These are phyloP conservation scores for Laticauda laticaudata DNA, from an alignment of 2,113 vertebrate genomes.

Conservation along the genomic window DNA sequence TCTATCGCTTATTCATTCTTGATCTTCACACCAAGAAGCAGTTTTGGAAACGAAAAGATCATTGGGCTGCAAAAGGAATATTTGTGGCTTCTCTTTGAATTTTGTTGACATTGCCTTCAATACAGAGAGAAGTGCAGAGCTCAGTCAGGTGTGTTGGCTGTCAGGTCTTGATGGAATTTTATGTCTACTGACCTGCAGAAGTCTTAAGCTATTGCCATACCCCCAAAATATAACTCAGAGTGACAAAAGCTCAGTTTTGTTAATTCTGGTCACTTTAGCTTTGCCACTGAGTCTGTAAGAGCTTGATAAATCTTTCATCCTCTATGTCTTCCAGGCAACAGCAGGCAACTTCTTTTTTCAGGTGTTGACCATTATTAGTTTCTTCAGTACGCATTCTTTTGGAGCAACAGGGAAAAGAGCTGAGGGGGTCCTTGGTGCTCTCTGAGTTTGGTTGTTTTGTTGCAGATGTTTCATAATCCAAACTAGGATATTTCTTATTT, in stretches of 20 bases:
- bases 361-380: background rate
- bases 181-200: constrained; percentile 47
- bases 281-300: constrained; percentile 8
- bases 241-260: constrained; percentile 32
- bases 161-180: constrained; percentile 28
- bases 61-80: background rate
- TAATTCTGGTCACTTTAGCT: constrained; percentile 26
- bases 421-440: background rate
- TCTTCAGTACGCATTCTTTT: background rate
- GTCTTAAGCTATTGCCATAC: constrained; percentile 30
- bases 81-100: constrained; percentile 21
- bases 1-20: background rate
- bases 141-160: constrained; percentile 14
- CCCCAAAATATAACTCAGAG: rapidly evolving
- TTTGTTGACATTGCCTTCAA: constrained; percentile 26
- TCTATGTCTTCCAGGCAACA: background rate
- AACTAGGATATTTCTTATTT: background rate
- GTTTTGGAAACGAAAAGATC: background rate
- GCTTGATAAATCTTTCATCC: background rate
- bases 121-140: background rate
- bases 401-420: background rate
- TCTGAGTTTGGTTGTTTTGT: background rate
- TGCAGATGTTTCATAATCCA: background rate
- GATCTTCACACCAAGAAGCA: background rate
- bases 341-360: background rate